Conservation (phyloP, 1,140 invertebrate species). For the Eufriesea mexicana region DNA sequence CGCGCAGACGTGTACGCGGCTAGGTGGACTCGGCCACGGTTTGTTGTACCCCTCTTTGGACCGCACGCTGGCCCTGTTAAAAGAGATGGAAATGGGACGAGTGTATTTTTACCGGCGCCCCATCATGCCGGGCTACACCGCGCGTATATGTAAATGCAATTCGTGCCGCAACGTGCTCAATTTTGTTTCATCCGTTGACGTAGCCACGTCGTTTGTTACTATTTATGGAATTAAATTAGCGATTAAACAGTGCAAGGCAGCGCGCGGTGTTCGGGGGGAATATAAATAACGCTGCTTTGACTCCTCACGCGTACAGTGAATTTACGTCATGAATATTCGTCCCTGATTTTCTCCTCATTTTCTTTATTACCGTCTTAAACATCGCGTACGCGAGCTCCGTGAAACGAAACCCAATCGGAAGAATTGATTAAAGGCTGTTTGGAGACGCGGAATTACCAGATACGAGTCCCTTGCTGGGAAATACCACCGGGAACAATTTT, state of each 20-base stretch:
- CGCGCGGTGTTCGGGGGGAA: not conserved
- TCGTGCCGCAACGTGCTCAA: constrained; percentile 7
- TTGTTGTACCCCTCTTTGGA: not conserved
- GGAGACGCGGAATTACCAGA: no score
- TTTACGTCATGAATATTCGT: not conserved
- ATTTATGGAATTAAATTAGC: constrained; percentile 37
- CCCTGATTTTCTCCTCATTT: not conserved
- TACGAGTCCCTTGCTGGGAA: not conserved
- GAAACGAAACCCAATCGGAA: no score
- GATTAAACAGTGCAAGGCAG: constrained; percentile 12
- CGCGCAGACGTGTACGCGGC: no score
- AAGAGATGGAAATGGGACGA: constrained; percentile 12
- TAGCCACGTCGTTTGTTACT: not conserved
- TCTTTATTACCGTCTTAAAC: not conserved
- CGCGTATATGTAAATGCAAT: constrained; percentile 23
- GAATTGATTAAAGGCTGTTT: not conserved
- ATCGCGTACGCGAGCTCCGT: no score
- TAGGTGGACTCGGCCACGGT: no score
- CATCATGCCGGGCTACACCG: not conserved
- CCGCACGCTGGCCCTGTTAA: constrained; percentile 7
- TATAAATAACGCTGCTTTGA: constrained; percentile 1
- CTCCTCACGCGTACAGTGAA: not conserved
- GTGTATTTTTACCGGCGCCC: constrained; percentile 6
- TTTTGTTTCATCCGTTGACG: not conserved
- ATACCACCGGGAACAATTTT: not conserved